phyloP scores from a whole-genome alignment of 2,888 invertebrate genomes.

The Pollenia amentaria region DNA sequence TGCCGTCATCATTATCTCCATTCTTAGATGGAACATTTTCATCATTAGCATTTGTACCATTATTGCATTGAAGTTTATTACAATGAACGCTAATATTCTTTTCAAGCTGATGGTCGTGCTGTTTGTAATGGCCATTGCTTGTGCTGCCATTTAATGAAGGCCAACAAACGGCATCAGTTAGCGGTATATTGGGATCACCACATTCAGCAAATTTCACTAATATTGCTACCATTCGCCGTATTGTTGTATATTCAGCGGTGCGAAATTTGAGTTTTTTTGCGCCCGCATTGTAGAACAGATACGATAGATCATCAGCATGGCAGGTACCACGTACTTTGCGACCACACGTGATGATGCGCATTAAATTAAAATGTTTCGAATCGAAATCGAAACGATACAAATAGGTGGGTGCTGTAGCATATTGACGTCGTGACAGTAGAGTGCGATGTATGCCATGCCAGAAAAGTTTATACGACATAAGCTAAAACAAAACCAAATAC shows the following conservation, averaged over 20 bases:
- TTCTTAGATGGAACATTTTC: constrained; percentile 20
- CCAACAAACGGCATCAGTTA: constrained; percentile 68
- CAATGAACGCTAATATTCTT: constrained; percentile 13
- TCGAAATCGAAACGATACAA: constrained; percentile 84
- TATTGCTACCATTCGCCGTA: constrained; percentile 82
- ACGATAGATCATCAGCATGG: constrained; percentile 84
- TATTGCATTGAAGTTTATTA: constrained; percentile 5
- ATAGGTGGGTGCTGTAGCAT: constrained; percentile 81
- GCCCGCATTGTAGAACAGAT: constrained; percentile 83
- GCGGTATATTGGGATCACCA: constrained; percentile 82
- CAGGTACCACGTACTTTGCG: constrained; percentile 83
- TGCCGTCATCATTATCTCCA: constrained; percentile 24
- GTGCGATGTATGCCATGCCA: constrained; percentile 84
- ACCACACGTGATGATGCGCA: constrained; percentile 83
- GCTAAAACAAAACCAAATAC: constrained; percentile 74
- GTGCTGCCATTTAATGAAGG: constrained; percentile 49
- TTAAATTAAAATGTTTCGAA: constrained; percentile 83
- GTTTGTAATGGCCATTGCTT: constrained; percentile 32
- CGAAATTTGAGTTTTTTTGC: constrained; percentile 81
- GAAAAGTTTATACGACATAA: constrained; percentile 83
- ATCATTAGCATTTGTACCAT: constrained; percentile 30
- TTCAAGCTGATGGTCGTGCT: constrained; percentile 14
- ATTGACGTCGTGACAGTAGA: constrained; percentile 79
- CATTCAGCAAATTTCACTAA: constrained; percentile 82
- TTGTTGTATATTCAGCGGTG: constrained; percentile 82